Conservation (phyloP, 2,797 vertebrate species). For the Pseudomugil gertrudae region DNA sequence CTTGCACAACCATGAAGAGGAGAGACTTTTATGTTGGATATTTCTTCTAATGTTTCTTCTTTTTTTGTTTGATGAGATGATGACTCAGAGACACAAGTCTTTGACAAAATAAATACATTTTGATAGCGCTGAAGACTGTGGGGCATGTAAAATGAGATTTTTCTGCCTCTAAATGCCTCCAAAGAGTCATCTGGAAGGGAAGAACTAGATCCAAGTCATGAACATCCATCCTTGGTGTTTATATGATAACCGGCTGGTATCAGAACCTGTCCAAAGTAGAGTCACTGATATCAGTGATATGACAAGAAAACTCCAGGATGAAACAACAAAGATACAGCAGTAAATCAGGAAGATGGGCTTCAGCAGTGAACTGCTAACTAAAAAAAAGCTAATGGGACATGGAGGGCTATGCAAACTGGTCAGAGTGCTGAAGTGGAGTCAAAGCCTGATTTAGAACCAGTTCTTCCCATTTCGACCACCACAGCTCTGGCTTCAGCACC, state of each 20-base stretch:
- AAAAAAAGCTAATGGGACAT: background rate
- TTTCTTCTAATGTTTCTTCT: background rate
- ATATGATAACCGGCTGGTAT: too few relatives aligned
- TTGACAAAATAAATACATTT: constrained; percentile 5
- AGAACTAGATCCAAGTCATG: background rate
- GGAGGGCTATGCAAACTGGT: too few relatives aligned
- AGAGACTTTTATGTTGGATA: constrained; percentile 20
- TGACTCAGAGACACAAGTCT: background rate
- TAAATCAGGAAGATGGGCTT: background rate
- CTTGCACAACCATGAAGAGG: constrained; percentile 15
- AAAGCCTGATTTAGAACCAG: too few relatives aligned
- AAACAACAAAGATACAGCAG: background rate
- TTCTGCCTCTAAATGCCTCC: too few relatives aligned
- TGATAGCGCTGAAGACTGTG: background rate
- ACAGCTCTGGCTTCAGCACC: too few relatives aligned
- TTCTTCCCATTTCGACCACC: too few relatives aligned
- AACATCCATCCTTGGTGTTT: background rate
- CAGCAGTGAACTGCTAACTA: background rate
- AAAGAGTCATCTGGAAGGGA: background rate
- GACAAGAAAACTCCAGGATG: background rate
- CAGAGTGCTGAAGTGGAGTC: too few relatives aligned
- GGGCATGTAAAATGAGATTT: background rate
- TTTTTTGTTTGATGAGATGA: background rate
- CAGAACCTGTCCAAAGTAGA: background rate
- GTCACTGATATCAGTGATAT: background rate